phyloP scores from a whole-genome alignment of 2,888 invertebrate species.

The Acrobasis suavella region DNA sequence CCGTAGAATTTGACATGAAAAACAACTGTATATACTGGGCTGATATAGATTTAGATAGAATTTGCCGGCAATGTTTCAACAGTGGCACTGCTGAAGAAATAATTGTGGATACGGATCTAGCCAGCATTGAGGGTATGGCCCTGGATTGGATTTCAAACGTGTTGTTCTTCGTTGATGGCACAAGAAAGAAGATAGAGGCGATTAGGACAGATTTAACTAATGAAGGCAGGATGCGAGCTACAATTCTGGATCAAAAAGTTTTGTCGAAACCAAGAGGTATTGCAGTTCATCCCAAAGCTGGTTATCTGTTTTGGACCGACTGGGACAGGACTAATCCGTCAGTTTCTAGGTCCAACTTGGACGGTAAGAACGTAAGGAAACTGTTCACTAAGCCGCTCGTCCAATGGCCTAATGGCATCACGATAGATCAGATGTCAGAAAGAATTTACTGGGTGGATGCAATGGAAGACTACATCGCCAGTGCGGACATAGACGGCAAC shows the following conservation, averaged over 20 bases:
- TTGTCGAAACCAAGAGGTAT: conserved; percentile 90
- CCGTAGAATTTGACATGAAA: conserved; percentile 92
- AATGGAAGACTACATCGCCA: conserved; percentile 90
- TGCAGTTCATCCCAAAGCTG: conserved; percentile 91
- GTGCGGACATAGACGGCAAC: conserved; percentile 87
- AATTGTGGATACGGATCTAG: conserved; percentile 87
- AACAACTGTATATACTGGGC: conserved; percentile 95
- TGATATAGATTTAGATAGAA: conserved; percentile 90
- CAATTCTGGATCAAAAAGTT: conserved; percentile 85
- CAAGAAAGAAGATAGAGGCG: conserved; percentile 90
- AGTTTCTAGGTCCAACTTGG: conserved; percentile 90
- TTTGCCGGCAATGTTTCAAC: conserved; percentile 89
- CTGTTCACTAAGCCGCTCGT: conserved; percentile 86
- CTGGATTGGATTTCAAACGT: conserved; percentile 94
- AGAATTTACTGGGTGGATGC: conserved; percentile 95
- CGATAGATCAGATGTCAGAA: conserved; percentile 91
- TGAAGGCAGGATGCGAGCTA: conserved; percentile 87
- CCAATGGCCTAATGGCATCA: conserved; percentile 93
- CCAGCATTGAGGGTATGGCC: conserved; percentile 94
- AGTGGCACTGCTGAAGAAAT: conserved; percentile 86
- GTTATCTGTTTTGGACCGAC: conserved; percentile 93
- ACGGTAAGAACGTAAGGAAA: conserved; percentile 86
- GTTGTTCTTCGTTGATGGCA: conserved; percentile 93
- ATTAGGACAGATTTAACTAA: conserved; percentile 85
- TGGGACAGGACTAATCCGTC: conserved; percentile 91